These are phyloP conservation scores for Anableps anableps DNA, from an alignment of 2,797 vertebrate species.

Conservation along the genomic window DNA sequence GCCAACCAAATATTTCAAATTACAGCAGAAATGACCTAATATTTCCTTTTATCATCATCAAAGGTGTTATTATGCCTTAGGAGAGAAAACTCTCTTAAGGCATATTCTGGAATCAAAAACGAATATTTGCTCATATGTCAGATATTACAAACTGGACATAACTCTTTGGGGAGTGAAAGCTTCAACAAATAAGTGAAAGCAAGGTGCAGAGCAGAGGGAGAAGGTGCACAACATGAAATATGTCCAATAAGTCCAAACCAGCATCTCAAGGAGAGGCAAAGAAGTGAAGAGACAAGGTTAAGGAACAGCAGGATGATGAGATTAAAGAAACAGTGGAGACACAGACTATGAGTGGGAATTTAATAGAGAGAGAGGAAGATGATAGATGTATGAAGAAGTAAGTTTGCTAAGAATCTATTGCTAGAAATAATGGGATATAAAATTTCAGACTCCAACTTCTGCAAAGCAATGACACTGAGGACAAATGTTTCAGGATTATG, in stretches of 20 bases:
- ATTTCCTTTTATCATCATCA: background rate
- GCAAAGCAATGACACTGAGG: background rate
- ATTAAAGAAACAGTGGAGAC: constrained; percentile 23
- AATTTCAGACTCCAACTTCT: background rate
- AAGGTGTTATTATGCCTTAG: background rate
- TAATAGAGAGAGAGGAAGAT: constrained; percentile 21
- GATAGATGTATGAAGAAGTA: background rate
- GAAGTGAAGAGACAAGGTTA: constrained; percentile 13
- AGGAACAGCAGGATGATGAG: constrained; percentile 6
- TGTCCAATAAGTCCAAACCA: constrained; percentile 24
- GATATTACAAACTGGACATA: constrained; percentile 42
- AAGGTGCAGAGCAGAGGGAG: constrained; percentile 23
- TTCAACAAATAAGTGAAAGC: constrained; percentile 57
- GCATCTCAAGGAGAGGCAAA: constrained; percentile 12
- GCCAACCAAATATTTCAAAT: background rate
- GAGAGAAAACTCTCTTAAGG: constrained; percentile 2
- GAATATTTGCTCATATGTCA: background rate
- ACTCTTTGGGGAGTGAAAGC: constrained; percentile 38
- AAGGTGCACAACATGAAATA: constrained; percentile 38
- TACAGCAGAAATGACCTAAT: background rate
- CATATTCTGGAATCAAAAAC: background rate
- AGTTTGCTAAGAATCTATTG: background rate
- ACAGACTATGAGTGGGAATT: constrained; percentile 19
- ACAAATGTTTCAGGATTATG: background rate
- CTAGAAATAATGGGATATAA: constrained; percentile 5